Evolutionary conservation across 2,888 invertebrate genomes (phyloP).

Genomic region (Physocephala rufipes): DNA sequence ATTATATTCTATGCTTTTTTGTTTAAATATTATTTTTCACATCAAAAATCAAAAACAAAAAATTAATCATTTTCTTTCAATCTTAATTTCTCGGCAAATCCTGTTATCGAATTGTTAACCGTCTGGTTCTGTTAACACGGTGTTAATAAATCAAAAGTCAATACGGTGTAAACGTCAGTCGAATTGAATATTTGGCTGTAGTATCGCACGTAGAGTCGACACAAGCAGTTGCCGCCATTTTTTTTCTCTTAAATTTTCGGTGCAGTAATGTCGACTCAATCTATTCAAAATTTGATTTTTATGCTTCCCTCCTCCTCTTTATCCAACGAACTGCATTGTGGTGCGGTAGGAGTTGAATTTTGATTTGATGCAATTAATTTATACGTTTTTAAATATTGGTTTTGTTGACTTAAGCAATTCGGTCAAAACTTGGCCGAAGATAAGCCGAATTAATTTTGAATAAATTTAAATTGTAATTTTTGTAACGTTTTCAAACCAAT

Average conservation of each 20-base stretch:
- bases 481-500: background rate
- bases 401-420: conserved; percentile 63
- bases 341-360: too few species aligned
- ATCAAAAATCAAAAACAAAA: too few species aligned
- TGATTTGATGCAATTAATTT: conserved; percentile 46
- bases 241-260: conserved; percentile 2
- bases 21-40: background rate
- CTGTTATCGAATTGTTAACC: conserved; percentile 1
- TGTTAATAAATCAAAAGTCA: conserved; percentile 35
- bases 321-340: background rate
- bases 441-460: conserved; percentile 63
- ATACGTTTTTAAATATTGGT: conserved; percentile 66
- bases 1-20: too few species aligned
- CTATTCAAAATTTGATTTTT: too few species aligned
- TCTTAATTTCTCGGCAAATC: background rate
- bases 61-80: background rate
- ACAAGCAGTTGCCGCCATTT: background rate
- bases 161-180: conserved; percentile 23
- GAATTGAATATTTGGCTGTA: conserved; percentile 11
- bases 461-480: conserved; percentile 50
- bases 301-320: too few species aligned
- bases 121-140: conserved; percentile 21
- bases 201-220: background rate
- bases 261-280: background rate
- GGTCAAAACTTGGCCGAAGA: conserved; percentile 47